Base-by-base conservation (phyloP, 2,113 vertebrate genomes). In the Elachura formosa region DNA sequence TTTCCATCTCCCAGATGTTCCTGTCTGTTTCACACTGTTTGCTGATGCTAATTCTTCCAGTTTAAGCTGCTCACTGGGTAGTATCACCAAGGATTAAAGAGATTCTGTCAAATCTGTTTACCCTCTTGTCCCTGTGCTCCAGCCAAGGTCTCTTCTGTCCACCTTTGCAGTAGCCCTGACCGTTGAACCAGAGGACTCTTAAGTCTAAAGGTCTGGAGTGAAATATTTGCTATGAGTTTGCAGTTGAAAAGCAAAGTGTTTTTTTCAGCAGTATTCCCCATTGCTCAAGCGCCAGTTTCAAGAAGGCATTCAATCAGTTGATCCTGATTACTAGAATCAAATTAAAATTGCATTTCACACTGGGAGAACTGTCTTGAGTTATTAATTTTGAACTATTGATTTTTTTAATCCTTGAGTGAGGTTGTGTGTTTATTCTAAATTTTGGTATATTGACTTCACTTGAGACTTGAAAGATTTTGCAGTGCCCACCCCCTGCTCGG, bases 211-310 rank as follows among this genome's bases (percentile, higher is more conserved):
- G 22, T 19, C 41, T 68, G 14, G 34, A 79, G 46, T 80, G 49
- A 91, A 91, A 89, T 82, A 91, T 82, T 94, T 91, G 34, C 54
- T 62, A 25, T 89, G 81, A 87, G 71, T 87, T 82, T 89, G 49
- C 58, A n/a, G 33, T 28, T 89, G 54, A 91, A 94, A 93, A 95
- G 62, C 58, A 55, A 77, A 86, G 59, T 77, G 54, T 56, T 79
- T 89, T 91, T 95, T 87, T 72, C 26, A 83, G 38, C 34, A 54
- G 3, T 81, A 33, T 73, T 81, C n/a, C 11, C 33, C 14, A 10
- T 75, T 91, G n/a, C 45, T 89, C 26, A 87, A 82, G 56, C 78
- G 40, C 69, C 41, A 55, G 41, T 24, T 84, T 64, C 41, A 48
- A 55, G n/a, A 84, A 64, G 24, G 23, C 12, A n/a, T 48, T 55